Evolutionary conservation across 2,113 vertebrate genomes (phyloP).

Genomic region (Daubentonia madagascariensis): DNA sequence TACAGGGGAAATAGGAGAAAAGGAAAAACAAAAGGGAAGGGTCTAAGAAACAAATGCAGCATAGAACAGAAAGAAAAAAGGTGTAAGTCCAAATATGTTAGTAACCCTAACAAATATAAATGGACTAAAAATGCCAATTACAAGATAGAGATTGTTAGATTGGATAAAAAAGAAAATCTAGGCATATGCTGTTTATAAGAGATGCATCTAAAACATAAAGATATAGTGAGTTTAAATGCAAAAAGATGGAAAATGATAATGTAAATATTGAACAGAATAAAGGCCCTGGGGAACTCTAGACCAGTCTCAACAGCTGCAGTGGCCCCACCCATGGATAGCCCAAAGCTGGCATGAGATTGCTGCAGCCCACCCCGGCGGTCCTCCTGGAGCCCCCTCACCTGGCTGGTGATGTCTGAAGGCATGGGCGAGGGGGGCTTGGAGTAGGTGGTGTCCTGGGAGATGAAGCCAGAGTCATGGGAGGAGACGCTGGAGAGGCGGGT

Average conservation of each 20-base stretch:
- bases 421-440: conserved; percentile 98
- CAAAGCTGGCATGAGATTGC: background rate
- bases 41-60: background rate
- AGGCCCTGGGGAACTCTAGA: background rate
- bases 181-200: background rate
- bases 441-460: conserved; percentile 95
- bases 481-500: conserved; percentile 97
- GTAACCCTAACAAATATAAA: background rate
- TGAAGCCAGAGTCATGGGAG: conserved; percentile 97
- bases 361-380: rapidly evolving
- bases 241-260: background rate
- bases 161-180: conserved; percentile 10
- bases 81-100: background rate
- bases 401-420: conserved; percentile 98
- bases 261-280: background rate
- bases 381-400: conserved; percentile 82
- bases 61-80: background rate
- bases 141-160: background rate
- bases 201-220: background rate
- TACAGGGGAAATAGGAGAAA: background rate
- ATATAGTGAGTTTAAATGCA: background rate
- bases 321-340: background rate
- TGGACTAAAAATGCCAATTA: background rate
- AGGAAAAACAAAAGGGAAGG: background rate
- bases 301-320: background rate